Evolutionary conservation across 2,797 vertebrate species (phyloP).

Genomic region (Buphagus erythrorhynchus): DNA sequence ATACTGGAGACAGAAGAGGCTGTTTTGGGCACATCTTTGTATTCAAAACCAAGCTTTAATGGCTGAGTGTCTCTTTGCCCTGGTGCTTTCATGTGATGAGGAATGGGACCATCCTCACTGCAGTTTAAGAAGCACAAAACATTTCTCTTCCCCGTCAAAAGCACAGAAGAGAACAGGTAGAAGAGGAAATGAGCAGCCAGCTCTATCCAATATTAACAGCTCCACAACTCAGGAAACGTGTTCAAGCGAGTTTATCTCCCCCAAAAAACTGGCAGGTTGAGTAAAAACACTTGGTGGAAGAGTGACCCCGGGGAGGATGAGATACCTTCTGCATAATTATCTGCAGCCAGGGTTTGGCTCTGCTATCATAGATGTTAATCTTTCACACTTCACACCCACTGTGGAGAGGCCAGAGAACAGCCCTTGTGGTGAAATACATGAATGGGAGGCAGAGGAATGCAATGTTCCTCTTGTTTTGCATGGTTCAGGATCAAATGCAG

Average conservation of each 20-base stretch:
- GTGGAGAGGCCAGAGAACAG: background rate
- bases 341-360: conserved; percentile 23
- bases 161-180: background rate
- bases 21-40: background rate
- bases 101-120: background rate
- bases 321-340: background rate
- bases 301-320: conserved; percentile 42
- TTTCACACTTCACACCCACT: background rate
- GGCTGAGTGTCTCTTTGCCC: background rate
- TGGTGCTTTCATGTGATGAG: background rate
- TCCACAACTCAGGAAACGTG: background rate
- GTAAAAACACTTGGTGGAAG: conserved; percentile 6
- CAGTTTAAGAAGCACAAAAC: background rate
- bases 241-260: background rate
- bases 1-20: background rate
- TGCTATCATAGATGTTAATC: background rate
- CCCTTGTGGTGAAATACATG: background rate
- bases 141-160: background rate
- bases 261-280: background rate
- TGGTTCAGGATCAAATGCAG: conserved; percentile 7
- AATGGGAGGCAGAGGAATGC: conserved; percentile 30
- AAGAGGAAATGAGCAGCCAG: conserved; percentile 12
- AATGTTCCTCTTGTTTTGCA: background rate
- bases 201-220: background rate
- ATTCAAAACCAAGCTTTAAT: background rate